Evolutionary conservation across 2,113 vertebrate species (phyloP).

Genomic region (Odontophorus gujanensis): DNA sequence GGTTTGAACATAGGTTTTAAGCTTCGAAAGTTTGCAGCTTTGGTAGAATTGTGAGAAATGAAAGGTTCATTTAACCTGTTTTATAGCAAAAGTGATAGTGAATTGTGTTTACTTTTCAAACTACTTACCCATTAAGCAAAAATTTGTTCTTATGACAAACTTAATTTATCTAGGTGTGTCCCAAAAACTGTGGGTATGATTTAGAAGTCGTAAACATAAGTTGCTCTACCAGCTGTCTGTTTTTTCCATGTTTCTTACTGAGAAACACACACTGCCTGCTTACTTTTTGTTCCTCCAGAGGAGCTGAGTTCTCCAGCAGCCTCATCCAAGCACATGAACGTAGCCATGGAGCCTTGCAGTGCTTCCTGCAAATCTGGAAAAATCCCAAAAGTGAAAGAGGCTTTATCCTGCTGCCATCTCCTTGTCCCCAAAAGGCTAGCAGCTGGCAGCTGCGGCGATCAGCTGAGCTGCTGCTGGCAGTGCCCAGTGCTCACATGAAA

Average conservation of each 20-base stretch:
- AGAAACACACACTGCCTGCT: background rate
- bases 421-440: slow-evolving; percentile 62
- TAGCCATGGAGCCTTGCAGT: background rate
- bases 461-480: slow-evolving; percentile 64
- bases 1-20: background rate
- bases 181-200: background rate
- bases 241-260: background rate
- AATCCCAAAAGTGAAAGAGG: slow-evolving; percentile 29
- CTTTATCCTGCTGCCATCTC: slow-evolving; percentile 52
- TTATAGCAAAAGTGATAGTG: background rate
- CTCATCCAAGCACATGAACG: slow-evolving; percentile 6
- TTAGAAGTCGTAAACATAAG: background rate
- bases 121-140: background rate
- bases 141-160: background rate
- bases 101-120: background rate
- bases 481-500: slow-evolving; percentile 25
- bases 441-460: slow-evolving; percentile 48
- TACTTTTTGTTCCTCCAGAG: background rate
- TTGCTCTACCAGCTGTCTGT: background rate
- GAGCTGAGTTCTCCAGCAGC: background rate
- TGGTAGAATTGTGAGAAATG: background rate
- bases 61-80: background rate
- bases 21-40: background rate
- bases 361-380: slow-evolving; percentile 42
- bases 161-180: background rate